These are phyloP conservation scores for Drosophila affinis DNA, from an alignment of 2,888 invertebrate genomes.

Conservation along the genomic window DNA sequence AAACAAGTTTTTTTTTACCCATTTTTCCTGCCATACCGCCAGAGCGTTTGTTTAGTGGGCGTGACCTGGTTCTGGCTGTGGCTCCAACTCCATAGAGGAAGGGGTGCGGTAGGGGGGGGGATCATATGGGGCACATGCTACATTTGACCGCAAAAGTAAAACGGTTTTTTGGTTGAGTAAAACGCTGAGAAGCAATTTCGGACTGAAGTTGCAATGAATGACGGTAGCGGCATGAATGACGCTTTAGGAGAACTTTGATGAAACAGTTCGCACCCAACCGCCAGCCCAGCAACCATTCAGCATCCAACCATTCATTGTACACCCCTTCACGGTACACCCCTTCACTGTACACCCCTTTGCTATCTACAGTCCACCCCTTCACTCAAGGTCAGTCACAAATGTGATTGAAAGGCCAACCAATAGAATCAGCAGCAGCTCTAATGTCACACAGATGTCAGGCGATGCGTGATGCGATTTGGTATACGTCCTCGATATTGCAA, in stretches of 20 bases:
- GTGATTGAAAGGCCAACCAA: constrained; percentile 42
- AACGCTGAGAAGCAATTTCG: constrained; percentile 66
- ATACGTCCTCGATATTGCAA: constrained; percentile 36
- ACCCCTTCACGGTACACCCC: too few species aligned
- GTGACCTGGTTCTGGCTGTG: constrained; percentile 27
- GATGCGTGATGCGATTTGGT: constrained; percentile 20
- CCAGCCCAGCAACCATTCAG: too few species aligned
- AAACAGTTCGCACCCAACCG: background rate
- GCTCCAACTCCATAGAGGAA: constrained; percentile 4
- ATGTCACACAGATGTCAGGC: constrained; percentile 40
- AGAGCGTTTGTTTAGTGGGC: constrained; percentile 62
- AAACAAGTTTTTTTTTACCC: constrained; percentile 36
- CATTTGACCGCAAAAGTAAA: constrained; percentile 79
- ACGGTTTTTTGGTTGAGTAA: constrained; percentile 66
- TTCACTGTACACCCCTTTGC: too few species aligned
- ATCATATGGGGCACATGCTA: constrained; percentile 74
- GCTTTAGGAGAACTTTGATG: constrained; percentile 39
- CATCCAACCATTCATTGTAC: background rate
- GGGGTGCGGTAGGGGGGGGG: constrained; percentile 20
- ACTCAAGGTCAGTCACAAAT: constrained; percentile 35
- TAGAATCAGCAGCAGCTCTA: constrained; percentile 23
- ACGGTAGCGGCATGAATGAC: constrained; percentile 55
- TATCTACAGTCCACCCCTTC: background rate
- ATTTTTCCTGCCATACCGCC: constrained; percentile 48
- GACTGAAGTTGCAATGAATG: constrained; percentile 65